Base-by-base conservation (phyloP, 2,888 invertebrate genomes). In the Sarcophaga caerulescens region DNA sequence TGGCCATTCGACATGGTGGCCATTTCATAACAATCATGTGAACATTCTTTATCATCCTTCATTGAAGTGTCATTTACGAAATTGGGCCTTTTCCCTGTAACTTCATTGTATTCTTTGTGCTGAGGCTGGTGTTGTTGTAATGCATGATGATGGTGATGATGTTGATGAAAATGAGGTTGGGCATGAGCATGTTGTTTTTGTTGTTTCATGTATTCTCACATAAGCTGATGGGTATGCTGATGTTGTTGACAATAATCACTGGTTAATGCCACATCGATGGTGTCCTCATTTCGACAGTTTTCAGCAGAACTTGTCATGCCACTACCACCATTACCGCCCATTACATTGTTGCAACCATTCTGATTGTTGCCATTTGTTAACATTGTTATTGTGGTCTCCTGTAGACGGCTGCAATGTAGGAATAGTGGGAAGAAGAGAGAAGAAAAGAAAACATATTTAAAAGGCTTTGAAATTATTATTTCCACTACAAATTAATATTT, bases 381-480 rank as follows among this genome's bases (percentile, higher is more conserved):
- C 81, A 90, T 88, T 35, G 90, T 90, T 66, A 90, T 90, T 70
- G 90, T 89, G 73, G 91, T 90, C 76, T 91, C 91, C 66, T 93
- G 92, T 65, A 92, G 84, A 44, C 92, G 92, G 80, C 89, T 91
- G 74, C 3, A 71, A 79, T 23, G 52, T 21, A 25, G 60, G 47
- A 35, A 47, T 35, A 73, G n/a, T n/a, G n/a, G n/a, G n/a, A 19
- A 66, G 60, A 71, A 5, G 63, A n/a, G 14, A 75, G 21, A 21
- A 74, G 5, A 65, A 45, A 21, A 75, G 21, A 21, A 74, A 14
- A 73, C 23, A 68, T 25, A 63, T 75, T 59, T 17, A 23, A 60
- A 62, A 44, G 17, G 3, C 17, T 14, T 47, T 52, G 4, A 52
- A 52, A 35, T 35, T 52, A 52, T 14, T 52, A 4, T 14, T 47